Percentiles rank a stretch among this genome's conserved stretches.
Evolutionary conservation across 2,888 invertebrate genomes (phyloP).

Genomic region (Nipponacmea schrenckii): DNA sequence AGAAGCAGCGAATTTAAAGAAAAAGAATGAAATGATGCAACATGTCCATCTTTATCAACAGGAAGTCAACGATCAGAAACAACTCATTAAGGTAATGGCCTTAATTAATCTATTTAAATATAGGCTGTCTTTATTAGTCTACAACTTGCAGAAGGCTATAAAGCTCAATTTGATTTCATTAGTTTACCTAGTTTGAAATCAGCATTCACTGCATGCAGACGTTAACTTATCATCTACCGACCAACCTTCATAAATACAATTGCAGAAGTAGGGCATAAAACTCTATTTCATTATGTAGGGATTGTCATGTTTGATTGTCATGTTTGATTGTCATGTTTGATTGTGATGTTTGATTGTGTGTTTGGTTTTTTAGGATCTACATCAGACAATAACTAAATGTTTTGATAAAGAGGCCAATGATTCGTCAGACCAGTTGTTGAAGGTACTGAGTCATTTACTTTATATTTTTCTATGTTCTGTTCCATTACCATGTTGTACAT

Average conservation of each 20-base stretch:
- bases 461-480: too few relatives aligned
- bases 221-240: too few relatives aligned
- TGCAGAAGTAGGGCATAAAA: too few relatives aligned
- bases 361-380: not conserved
- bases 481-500: too few relatives aligned
- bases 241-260: too few relatives aligned
- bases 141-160: conserved; percentile 32
- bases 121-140: not conserved
- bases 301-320: too few relatives aligned
- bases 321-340: too few relatives aligned
- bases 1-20: conserved; percentile 12
- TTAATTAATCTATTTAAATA: not conserved
- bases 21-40: conserved; percentile 44
- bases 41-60: conserved; percentile 50
- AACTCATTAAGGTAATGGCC: conserved; percentile 41
- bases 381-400: not conserved
- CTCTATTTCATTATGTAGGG: too few relatives aligned
- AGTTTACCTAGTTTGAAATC: too few relatives aligned
- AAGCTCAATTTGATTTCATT: too few relatives aligned
- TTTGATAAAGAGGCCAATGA: not conserved
- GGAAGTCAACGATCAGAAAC: conserved; percentile 45
- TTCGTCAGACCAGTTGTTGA: not conserved
- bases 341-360: too few relatives aligned
- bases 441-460: not conserved
- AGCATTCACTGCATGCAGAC: too few relatives aligned